Base-by-base conservation (phyloP, 2,888 invertebrate genomes). In the Oligia latruncula region DNA sequence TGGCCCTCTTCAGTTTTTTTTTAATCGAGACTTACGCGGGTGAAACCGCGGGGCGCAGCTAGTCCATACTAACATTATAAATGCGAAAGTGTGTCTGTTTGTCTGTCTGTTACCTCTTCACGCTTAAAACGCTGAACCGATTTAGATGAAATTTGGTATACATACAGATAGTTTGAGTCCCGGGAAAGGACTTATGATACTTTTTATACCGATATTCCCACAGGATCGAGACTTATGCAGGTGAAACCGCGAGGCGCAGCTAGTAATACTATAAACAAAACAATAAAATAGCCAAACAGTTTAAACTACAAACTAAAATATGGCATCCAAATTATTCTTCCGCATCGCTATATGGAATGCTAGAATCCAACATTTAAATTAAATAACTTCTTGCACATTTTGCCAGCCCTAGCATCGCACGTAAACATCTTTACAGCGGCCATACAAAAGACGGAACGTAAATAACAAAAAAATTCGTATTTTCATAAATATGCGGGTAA, bases 401-500 rank as follows among this genome's bases (percentile, higher is more conserved):
- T 35, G 68, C 46, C 90, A 88, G 65, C 90, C 88, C 90, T 88
- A 83, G 23, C 46, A 5, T 58, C 49, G 67, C 74, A 65, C 77
- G 82, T 81, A 87, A 90, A 88, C 87, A 90, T 89, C 82, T 90
- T 90, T 90, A 90, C 84, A 82, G 83, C 87, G 68, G 65, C 81
- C 78, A 85, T 81, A 84, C 85, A 88, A 88, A 90, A 86, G 85
- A 84, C 64, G n/a, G 64, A 78, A 23, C 82, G 78, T 83, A 85
- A 86, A 86, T 88, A 82, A 88, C 89, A 86, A 87, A 86, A 86
- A 80, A 78, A 76, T 66, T 67, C 75, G 46, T 80, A 80, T 85
- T 84, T 83, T 78, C 71, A 77, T 82, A 83, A 81, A 82, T 87
- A 79, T 68, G 72, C 62, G 75, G 67, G 74, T 29, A 67, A 73